A percentile compares a stretch with the other conserved stretches of the same genome.
phyloP scores from a whole-genome alignment of 2,797 vertebrate genomes.

The Loris lydekkerianus region DNA sequence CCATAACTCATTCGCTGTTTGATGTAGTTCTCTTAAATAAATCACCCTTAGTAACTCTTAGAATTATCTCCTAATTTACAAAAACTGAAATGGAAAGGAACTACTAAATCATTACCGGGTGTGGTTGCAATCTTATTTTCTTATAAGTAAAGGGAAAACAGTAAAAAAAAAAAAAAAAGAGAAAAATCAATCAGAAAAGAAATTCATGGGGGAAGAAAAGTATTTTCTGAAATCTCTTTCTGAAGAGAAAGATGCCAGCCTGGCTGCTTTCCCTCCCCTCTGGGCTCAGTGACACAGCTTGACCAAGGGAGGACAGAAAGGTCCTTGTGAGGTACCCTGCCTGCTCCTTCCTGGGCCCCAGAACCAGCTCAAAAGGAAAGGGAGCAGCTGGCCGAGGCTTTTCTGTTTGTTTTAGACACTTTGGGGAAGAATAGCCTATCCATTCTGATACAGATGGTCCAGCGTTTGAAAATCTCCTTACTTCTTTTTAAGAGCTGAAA shows the following conservation, averaged over 20 bases:
- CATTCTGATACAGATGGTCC: conserved; percentile 78
- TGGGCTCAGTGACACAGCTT: not conserved
- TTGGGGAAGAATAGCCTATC: conserved; percentile 79
- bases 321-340: conserved; percentile 60
- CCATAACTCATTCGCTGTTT: conserved; percentile 91
- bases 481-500: conserved; percentile 84
- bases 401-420: conserved; percentile 70
- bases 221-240: conserved; percentile 82
- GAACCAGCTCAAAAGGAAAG: conserved; percentile 81
- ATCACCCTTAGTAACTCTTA: conserved; percentile 95
- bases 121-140: conserved; percentile 84
- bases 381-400: conserved; percentile 24
- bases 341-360: not conserved
- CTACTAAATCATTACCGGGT: conserved; percentile 87
- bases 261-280: not conserved
- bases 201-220: not conserved
- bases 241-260: conserved; percentile 68
- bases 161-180: conserved; percentile 80
- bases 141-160: conserved; percentile 87
- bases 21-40: conserved; percentile 94
- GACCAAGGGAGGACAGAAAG: not conserved
- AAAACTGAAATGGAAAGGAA: conserved; percentile 94
- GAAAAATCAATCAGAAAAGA: conserved; percentile 73
- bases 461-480: conserved; percentile 81
- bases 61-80: conserved; percentile 95